Evolutionary conservation across 92 coral and sea anemone species (phyloP).

Genomic region (Zoanthus gigantus): DNA sequence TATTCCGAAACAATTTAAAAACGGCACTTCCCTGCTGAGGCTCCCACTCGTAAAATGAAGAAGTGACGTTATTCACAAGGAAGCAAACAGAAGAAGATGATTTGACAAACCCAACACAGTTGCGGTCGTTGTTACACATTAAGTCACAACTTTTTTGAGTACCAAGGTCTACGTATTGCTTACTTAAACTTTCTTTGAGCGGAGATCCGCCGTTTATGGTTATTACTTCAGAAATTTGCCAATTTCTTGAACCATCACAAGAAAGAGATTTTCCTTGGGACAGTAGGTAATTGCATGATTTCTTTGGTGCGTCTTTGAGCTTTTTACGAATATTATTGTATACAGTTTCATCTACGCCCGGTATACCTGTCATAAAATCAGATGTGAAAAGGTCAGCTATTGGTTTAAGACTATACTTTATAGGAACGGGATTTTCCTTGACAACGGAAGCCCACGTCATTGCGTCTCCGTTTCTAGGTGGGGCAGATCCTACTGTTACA

Average conservation of each 20-base stretch:
- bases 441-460: conserved; percentile 67
- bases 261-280: neutral
- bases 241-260: neutral
- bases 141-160: neutral
- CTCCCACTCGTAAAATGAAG: neutral
- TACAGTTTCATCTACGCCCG: neutral
- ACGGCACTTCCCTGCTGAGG: neutral
- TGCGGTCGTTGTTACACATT: neutral
- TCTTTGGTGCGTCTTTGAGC: neutral
- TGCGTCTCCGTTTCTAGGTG: conserved; percentile 70
- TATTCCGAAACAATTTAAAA: neutral
- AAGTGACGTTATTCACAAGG: neutral
- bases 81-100: neutral
- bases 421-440: conserved; percentile 65
- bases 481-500: conserved; percentile 66
- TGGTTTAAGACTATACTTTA: conserved; percentile 50
- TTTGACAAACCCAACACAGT: neutral
- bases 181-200: neutral
- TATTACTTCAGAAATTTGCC: neutral
- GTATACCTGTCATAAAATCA: conserved; percentile 10
- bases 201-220: conserved; percentile 16
- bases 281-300: neutral
- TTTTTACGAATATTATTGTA: neutral
- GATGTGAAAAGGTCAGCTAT: conserved; percentile 56
- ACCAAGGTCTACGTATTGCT: neutral